Conservation (phyloP, 2,888 invertebrate genomes). For the Tachina lurida region DNA sequence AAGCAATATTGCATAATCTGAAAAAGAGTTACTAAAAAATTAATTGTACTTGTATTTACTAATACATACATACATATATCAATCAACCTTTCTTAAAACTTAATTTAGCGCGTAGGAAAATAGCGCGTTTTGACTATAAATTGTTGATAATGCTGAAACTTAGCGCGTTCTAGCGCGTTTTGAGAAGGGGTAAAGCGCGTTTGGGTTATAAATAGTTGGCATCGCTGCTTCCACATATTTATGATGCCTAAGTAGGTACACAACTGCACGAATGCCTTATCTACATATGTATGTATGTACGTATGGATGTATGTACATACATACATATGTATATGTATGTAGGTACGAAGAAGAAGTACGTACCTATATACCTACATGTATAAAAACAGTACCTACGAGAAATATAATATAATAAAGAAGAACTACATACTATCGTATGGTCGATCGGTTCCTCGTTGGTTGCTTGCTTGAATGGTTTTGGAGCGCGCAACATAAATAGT, state of each 20-base stretch:
- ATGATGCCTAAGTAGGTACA: not conserved
- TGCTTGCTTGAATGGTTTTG: conserved; percentile 50
- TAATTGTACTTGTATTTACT: no score
- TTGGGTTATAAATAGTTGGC: no score
- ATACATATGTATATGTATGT: not conserved
- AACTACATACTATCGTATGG: conserved; percentile 33
- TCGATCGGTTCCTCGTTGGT: conserved; percentile 19
- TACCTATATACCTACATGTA: not conserved
- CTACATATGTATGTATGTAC: not conserved
- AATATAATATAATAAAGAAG: conserved; percentile 33
- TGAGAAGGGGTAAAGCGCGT: no score
- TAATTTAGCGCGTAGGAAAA: no score
- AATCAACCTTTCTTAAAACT: no score
- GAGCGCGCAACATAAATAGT: conserved; percentile 46
- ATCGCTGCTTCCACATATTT: no score
- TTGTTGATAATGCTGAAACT: no score
- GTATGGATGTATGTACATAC: not conserved
- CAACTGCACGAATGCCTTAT: conserved; percentile 2
- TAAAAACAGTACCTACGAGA: conserved; percentile 38
- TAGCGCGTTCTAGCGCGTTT: no score
- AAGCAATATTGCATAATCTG: no score
- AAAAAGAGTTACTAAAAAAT: no score
- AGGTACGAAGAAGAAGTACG: not conserved
- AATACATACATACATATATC: no score
- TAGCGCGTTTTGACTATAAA: no score